A percentile compares a stretch with the other conserved stretches of the same genome.
These are phyloP conservation scores for Rotaria socialis DNA, from an alignment of 2,888 invertebrate genomes.

Conservation along the genomic window DNA sequence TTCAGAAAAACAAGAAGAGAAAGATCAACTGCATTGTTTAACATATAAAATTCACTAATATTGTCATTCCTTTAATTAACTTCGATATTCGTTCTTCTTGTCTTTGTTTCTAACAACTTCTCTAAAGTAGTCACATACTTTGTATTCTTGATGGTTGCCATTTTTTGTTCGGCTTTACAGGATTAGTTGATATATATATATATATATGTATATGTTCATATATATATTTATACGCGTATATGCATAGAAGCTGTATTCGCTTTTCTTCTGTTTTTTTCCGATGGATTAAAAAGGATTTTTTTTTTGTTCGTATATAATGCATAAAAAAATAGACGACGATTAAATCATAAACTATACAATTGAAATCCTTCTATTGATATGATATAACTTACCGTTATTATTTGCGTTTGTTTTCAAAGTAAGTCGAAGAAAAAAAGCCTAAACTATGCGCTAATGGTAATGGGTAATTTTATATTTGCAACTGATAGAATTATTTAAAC, in stretches of 20 bases:
- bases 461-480: no score
- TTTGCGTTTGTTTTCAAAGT: background rate
- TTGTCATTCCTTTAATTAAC: background rate
- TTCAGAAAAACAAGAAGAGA: background rate
- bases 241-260: background rate
- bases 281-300: conserved; percentile 1
- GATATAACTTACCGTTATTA: background rate
- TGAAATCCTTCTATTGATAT: background rate
- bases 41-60: background rate
- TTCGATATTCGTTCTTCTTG: background rate
- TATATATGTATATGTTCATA: background rate
- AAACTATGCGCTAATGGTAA: no score
- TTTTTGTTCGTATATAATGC: conserved; percentile 12
- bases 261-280: background rate
- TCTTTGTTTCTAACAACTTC: background rate
- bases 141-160: background rate
- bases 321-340: background rate
- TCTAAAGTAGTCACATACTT: background rate
- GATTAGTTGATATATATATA: conserved; percentile 9
- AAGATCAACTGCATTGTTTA: conserved; percentile 1
- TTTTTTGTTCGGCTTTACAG: conserved; percentile 12
- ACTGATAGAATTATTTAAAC: no score
- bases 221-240: no score
- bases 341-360: background rate
- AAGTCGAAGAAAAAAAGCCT: background rate